Base-by-base conservation (phyloP, 2,888 invertebrate genomes). In the Gnatocerus cornutus region DNA sequence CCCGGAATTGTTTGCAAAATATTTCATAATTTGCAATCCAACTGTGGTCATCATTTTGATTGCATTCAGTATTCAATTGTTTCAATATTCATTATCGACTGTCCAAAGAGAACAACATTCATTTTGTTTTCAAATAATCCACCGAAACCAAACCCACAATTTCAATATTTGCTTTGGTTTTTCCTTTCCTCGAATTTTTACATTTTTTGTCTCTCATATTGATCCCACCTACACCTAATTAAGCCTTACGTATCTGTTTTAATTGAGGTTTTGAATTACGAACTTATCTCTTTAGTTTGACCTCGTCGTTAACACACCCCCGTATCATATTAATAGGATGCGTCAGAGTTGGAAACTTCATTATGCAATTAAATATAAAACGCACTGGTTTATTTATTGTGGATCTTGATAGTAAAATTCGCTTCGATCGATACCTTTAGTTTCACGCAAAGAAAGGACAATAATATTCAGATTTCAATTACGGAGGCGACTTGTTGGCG, bases 401-500 rank as follows among this genome's bases (percentile, higher is more conserved):
- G n/a, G n/a, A n/a, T n/a, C n/a, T n/a, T n/a, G 7, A 33, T 9
- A n/a, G n/a, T 1, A 6, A 21, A 46, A 43, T 50, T 16, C 12
- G 45, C 37, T 10, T 9, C 6, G 29, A 61, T 61, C 61, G 48
- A 61, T 61, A 61, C 14, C 14, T 29, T 12, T 61, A 50, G 61
- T 50, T 46, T 61, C 33, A 61, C 33, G 61, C 12, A 30, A 29
- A n/a, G 50, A 43, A 53, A 41, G 64, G 7, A 63, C 43, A 61
- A 66, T 55, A 64, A 29, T 61, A 70, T 66, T 66, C 55, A 70
- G 48, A 70, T 70, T 70, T 45, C 55, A 70, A 70, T 70, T 70
- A 62, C 27, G 56, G 39, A 59, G 70, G 62, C 70, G 70, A 70
- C 70, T 70, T 70, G 70, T 66, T 66, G 70, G 70, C 70, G 62